Conservation (phyloP, 2,888 invertebrate species). For the Cheilosia urbana region DNA sequence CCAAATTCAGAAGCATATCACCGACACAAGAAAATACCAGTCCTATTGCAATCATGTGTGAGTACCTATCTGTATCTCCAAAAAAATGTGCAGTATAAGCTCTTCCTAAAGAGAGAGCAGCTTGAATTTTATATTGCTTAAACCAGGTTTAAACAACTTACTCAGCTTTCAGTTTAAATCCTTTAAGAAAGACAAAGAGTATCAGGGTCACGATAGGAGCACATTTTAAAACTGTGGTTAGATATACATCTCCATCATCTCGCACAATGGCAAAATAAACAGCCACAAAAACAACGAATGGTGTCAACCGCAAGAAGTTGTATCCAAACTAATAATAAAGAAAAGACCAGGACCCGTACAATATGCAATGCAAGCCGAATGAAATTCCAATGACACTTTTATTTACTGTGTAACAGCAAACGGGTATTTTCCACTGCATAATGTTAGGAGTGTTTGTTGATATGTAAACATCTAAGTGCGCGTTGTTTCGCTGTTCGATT, state of each 20-base stretch:
- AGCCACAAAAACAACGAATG: slow-evolving; percentile 93
- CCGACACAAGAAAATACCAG: slow-evolving; percentile 93
- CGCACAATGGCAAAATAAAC: slow-evolving; percentile 92
- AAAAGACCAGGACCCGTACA: too few relatives aligned
- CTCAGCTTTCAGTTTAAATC: slow-evolving; percentile 83
- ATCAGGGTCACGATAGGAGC: slow-evolving; percentile 93
- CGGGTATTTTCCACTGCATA: too few relatives aligned
- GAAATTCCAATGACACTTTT: too few relatives aligned
- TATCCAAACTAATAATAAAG: slow-evolving; percentile 86
- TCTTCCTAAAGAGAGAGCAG: neutral
- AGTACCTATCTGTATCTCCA: slow-evolving; percentile 78
- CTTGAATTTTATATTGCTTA: too few relatives aligned
- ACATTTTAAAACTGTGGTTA: slow-evolving; percentile 92
- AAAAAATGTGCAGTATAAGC: neutral
- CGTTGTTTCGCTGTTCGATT: too few relatives aligned
- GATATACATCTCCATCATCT: slow-evolving; percentile 87
- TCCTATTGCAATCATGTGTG: slow-evolving; percentile 89
- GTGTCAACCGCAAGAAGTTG: slow-evolving; percentile 90
- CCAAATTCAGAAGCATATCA: slow-evolving; percentile 89
- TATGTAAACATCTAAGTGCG: too few relatives aligned
- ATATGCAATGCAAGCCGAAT: too few relatives aligned
- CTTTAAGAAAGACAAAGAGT: slow-evolving; percentile 90
- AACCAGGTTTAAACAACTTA: slow-evolving; percentile 1
- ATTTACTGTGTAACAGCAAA: too few relatives aligned
- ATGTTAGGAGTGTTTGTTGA: too few relatives aligned